These are phyloP conservation scores for Menidia menidia DNA, from an alignment of 2,797 vertebrate species.

Conservation along the genomic window DNA sequence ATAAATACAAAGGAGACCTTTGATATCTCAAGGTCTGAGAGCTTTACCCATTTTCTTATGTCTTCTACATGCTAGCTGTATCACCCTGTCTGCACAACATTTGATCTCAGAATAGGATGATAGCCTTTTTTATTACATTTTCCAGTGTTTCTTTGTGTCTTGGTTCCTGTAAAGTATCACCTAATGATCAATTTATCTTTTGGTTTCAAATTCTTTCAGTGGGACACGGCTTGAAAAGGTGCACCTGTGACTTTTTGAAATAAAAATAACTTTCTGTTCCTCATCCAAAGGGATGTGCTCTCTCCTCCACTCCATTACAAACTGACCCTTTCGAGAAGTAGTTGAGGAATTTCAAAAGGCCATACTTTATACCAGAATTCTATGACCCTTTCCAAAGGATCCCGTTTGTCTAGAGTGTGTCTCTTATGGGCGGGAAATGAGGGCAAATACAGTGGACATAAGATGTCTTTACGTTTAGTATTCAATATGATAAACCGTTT, in stretches of 20 bases:
- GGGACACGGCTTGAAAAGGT: no score
- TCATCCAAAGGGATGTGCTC: neutral
- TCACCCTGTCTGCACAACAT: no score
- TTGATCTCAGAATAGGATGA: no score
- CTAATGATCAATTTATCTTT: neutral
- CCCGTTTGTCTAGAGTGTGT: neutral
- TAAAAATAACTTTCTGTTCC: neutral
- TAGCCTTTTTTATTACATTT: no score
- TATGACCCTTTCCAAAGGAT: neutral
- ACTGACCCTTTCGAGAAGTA: neutral
- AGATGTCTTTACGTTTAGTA: neutral
- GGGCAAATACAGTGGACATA: no score
- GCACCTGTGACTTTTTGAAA: no score
- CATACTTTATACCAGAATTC: neutral
- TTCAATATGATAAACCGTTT: slow-evolving; percentile 12
- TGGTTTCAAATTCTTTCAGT: neutral
- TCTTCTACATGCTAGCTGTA: no score
- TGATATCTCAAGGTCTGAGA: neutral
- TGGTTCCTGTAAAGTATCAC: neutral
- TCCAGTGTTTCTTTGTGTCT: no score
- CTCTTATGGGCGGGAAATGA: no score
- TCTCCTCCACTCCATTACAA: neutral
- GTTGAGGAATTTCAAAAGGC: no score
- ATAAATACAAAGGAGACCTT: neutral
- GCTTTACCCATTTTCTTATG: no score